A percentile compares a stretch with the other conserved stretches of the same genome.
Evolutionary conservation across 2,113 vertebrate genomes (phyloP).

Genomic region (Chlorocebus sabaeus): DNA sequence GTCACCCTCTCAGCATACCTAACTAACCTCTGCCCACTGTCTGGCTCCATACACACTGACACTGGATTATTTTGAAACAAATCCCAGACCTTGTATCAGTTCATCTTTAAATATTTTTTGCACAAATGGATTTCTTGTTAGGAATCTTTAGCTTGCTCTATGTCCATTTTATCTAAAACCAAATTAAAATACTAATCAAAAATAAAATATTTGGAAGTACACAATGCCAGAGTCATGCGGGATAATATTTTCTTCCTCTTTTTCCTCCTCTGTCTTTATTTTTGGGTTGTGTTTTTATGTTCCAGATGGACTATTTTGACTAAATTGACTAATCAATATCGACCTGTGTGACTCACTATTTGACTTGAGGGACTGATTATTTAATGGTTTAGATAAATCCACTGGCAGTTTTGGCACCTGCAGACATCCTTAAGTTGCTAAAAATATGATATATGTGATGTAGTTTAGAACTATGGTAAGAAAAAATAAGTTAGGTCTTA

Average conservation of each 20-base stretch:
- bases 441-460: not conserved
- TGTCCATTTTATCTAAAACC: not conserved
- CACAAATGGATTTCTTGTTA: not conserved
- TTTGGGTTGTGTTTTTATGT: not conserved
- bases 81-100: not conserved
- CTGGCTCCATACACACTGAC: not conserved
- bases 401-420: not conserved
- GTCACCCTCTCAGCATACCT: not conserved
- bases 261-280: not conserved
- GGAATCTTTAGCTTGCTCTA: not conserved
- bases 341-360: not conserved
- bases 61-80: not conserved
- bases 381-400: not conserved
- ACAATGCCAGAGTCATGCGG: not conserved
- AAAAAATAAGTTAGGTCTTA: not conserved
- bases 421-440: not conserved
- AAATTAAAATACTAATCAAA: not conserved
- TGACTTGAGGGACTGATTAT: not conserved
- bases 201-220: not conserved
- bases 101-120: not conserved
- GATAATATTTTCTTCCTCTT: not conserved
- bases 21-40: not conserved
- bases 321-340: conserved; percentile 1
- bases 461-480: not conserved
- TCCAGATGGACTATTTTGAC: not conserved